Evolutionary conservation across 2,888 invertebrate species (phyloP).

Genomic region (Liodrosophila aerea): DNA sequence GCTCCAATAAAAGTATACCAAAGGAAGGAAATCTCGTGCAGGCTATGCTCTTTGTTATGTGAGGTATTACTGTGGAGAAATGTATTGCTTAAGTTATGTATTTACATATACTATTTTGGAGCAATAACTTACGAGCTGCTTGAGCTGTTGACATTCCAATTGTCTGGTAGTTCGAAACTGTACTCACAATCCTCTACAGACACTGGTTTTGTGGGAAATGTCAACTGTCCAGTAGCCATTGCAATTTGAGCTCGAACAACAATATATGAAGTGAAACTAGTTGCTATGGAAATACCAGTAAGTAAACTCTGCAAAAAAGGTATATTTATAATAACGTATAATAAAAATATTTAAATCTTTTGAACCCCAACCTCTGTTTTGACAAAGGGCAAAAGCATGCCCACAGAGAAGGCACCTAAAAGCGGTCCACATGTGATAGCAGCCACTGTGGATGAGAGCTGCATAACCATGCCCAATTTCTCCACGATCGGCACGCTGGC

Average conservation of each 20-base stretch:
- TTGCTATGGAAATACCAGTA: slow-evolving; percentile 85
- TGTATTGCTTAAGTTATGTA: not conserved
- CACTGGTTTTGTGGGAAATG: slow-evolving; percentile 84
- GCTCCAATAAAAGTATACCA: slow-evolving; percentile 88
- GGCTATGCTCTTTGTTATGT: slow-evolving; percentile 22
- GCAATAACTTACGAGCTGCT: slow-evolving; percentile 36
- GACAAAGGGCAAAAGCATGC: slow-evolving; percentile 86
- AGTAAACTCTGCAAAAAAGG: slow-evolving; percentile 85
- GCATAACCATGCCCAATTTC: slow-evolving; percentile 89
- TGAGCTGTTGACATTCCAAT: slow-evolving; percentile 43
- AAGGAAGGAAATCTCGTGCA: slow-evolving; percentile 87
- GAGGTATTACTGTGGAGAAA: slow-evolving; percentile 9
- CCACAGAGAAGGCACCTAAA: slow-evolving; percentile 88
- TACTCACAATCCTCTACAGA: slow-evolving; percentile 84
- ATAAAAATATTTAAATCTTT: no score
- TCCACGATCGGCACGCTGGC: slow-evolving; percentile 87
- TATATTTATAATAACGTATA: not conserved
- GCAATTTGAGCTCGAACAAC: slow-evolving; percentile 87
- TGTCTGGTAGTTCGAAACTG: slow-evolving; percentile 83
- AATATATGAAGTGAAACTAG: slow-evolving; percentile 86
- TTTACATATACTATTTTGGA: not conserved
- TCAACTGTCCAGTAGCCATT: slow-evolving; percentile 85
- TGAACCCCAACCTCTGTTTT: slow-evolving; percentile 83
- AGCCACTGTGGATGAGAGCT: slow-evolving; percentile 85
- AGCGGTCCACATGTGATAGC: slow-evolving; percentile 87